Evolutionary conservation across 92 coral and sea anemone species (phyloP), one percentile per base, ranked within the genome.

Genomic region (Bergia sp.): DNA sequence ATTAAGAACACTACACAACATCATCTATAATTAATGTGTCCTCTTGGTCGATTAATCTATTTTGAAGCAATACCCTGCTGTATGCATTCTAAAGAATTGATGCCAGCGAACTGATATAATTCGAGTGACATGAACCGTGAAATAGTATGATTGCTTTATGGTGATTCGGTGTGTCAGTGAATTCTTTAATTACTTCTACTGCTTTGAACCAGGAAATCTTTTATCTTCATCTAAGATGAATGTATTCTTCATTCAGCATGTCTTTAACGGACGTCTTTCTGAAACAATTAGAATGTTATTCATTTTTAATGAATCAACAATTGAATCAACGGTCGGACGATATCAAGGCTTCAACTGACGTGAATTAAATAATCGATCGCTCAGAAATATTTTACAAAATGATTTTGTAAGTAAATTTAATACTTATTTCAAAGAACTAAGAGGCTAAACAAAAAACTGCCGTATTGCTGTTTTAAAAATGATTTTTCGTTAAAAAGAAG

Each of bases 271-370:
- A 20, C 10, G 79, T 76, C 58, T 53, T 39, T 76, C 29, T 41
- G 80, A 76, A 76, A 38, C 53, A 76, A 76, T 76, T 41, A 40
- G 13, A 10, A 76, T 42, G n/a, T 41, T 40, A 45, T 76, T 15
- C 29, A 76, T 76, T 40, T 76, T 76, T 76, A 76, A 76, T 76
- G 80, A 76, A 76, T 40, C 53, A 76, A 41, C 16, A 18, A 18
- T 1, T 2, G 3, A 29, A 29, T 29, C 58, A 11, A 21, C 69
- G 23, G 6, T 7, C 29, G 29, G 21, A 61, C 29, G 69, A 18
- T 61, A 61, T 47, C 53, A 47, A 47, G 53, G 53, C 8, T 47
- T 47, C 53, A 47, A 29, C 29, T 29, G 53, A 47, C 53, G 29
- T 61, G 21, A 12, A 13, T 18, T 23, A 61, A 61, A 61, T 3